Conservation (phyloP, 2,888 invertebrate species). For the Melanostoma mellinum region DNA sequence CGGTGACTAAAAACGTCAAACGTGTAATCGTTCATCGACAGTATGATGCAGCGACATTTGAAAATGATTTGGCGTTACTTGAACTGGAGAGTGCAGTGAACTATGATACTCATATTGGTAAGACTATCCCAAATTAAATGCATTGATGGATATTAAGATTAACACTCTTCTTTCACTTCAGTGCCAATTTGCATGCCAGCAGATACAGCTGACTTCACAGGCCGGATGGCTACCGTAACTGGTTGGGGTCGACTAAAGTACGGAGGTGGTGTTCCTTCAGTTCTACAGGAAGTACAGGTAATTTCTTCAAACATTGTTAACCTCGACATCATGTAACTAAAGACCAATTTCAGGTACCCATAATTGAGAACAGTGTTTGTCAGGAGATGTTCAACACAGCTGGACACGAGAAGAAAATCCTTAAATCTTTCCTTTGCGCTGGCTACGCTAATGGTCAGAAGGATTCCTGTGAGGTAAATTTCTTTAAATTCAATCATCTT, state of each 20-base stretch:
- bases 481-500: neutral
- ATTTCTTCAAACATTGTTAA: neutral
- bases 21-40: conserved; percentile 94
- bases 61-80: conserved; percentile 93
- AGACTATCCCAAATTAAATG: conserved; percentile 70
- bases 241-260: conserved; percentile 97
- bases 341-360: conserved; percentile 86
- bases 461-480: conserved; percentile 94
- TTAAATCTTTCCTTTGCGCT: conserved; percentile 94
- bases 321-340: neutral
- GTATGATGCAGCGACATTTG: conserved; percentile 95
- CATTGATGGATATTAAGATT: too few species aligned
- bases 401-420: conserved; percentile 93
- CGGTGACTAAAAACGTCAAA: conserved; percentile 91
- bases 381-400: conserved; percentile 97
- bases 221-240: conserved; percentile 93
- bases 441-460: conserved; percentile 96
- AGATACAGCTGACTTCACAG: conserved; percentile 90
- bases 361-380: conserved; percentile 94
- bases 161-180: conserved; percentile 78
- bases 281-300: conserved; percentile 93
- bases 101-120: conserved; percentile 92
- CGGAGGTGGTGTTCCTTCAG: conserved; percentile 94
- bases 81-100: conserved; percentile 92
- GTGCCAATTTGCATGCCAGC: conserved; percentile 96